Base-by-base conservation (phyloP, 37 sponge, comb jelly and placozoan species). In the Geodia barretti region DNA sequence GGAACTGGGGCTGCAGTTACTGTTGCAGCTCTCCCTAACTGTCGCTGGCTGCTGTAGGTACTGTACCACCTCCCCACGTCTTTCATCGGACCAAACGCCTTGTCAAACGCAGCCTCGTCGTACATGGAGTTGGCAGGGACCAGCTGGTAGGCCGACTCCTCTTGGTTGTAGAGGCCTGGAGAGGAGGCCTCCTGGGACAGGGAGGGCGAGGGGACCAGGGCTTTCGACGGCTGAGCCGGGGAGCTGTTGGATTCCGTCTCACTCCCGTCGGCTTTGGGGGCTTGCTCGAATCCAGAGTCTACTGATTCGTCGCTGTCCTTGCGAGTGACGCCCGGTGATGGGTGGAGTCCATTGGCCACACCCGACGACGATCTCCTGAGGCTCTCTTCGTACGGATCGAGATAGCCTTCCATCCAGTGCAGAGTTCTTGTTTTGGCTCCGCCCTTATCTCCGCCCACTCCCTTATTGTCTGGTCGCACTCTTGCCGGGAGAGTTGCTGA, bases 71-170 rank as follows among this genome's bases (percentile, higher is more conserved):
- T 74, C 0, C 95, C 90, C 1, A 95, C 83, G 74, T 95, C 95
- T 61, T 82, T 88, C 90, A 95, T 89, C 0, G 95, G 95, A 19
- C 95, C 95, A 72, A 95, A 87, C 2, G 95, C 95, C 35, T 79
- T 63, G 35, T 84, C 81, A 7, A 95, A 86, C 0, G 86, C 80
- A 40, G 43, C 86, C 59, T 42, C 73, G 39, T 89, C 89, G 66
- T 88, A 94, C 32, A 71, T 64, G 14, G 68, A 60, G 54, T 47
- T 7, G n/a, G n/a, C n/a, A 14, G 54, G 54, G 54, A 47, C 54
- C 54, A 47, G 54, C 54, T 47, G 54, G 54, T 47, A 47, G 54
- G 54, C 54, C 54, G 54, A 14, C 54, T 47, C 54, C 24, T 33
- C 37, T 31, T 31, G 30, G 43, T 35, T 3, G 64, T n/a, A 62